Percentiles rank a stretch among this genome's conserved stretches.
phyloP scores from a whole-genome alignment of 1,140 invertebrate genomes.

The Drosophila carrolli region DNA sequence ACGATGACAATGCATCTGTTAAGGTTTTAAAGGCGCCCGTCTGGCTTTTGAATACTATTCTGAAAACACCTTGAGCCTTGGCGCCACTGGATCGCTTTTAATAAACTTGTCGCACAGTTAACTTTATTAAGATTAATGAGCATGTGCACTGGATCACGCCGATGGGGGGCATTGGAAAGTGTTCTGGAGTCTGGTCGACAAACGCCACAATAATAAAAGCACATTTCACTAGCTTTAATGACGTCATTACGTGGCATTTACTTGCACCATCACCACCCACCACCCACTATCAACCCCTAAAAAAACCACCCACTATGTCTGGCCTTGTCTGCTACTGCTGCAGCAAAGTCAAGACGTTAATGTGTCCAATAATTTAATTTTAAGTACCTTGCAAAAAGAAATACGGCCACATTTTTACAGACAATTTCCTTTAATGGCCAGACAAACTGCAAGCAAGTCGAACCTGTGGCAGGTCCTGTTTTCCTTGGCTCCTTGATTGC shows the following conservation, averaged over 20 bases:
- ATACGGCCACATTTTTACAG: slow-evolving; percentile 82
- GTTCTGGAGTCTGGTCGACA: slow-evolving; percentile 34
- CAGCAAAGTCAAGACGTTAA: slow-evolving; percentile 79
- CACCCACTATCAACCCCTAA: background rate
- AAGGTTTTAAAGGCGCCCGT: slow-evolving; percentile 22
- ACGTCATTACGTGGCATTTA: slow-evolving; percentile 81
- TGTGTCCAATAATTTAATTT: slow-evolving; percentile 84
- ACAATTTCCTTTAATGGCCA: slow-evolving; percentile 80
- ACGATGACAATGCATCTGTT: slow-evolving; percentile 35
- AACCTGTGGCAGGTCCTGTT: slow-evolving; percentile 40
- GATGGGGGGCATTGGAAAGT: slow-evolving; percentile 69
- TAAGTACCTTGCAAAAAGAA: slow-evolving; percentile 83
- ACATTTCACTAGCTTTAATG: slow-evolving; percentile 82
- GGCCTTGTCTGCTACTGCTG: slow-evolving; percentile 15
- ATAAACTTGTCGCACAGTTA: slow-evolving; percentile 80
- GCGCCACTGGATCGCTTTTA: slow-evolving; percentile 70
- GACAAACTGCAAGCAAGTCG: slow-evolving; percentile 42
- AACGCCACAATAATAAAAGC: slow-evolving; percentile 76
- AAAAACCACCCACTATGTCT: slow-evolving; percentile 9
- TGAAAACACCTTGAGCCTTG: slow-evolving; percentile 60
- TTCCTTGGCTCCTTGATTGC: slow-evolving; percentile 24
- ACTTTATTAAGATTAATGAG: slow-evolving; percentile 81
- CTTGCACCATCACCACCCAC: slow-evolving; percentile 46
- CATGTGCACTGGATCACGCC: slow-evolving; percentile 33
- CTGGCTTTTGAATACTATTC: slow-evolving; percentile 34